Conservation (phyloP, 2,797 vertebrate species). For the Acropternis orthonyx region DNA sequence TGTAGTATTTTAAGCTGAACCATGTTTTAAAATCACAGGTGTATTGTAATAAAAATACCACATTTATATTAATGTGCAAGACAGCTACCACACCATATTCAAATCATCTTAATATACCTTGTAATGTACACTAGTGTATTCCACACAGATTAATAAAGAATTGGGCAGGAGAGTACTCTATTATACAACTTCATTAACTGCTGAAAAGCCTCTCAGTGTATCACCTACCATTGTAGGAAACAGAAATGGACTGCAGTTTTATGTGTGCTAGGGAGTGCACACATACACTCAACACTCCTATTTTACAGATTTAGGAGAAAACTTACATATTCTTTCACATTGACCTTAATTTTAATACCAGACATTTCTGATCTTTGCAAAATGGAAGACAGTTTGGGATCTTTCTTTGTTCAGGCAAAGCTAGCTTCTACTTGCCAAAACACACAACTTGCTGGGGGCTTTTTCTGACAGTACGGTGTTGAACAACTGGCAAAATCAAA, state of each 20-base stretch:
- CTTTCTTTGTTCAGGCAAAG: neutral
- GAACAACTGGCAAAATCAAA: neutral
- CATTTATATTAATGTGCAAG: neutral
- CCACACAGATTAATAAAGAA: neutral
- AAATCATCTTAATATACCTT: neutral
- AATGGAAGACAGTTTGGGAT: neutral
- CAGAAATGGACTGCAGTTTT: neutral
- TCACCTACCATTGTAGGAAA: neutral
- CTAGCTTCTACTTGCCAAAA: neutral
- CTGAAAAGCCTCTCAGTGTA: neutral
- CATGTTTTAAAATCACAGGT: neutral
- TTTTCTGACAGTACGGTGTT: neutral
- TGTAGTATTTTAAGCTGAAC: neutral
- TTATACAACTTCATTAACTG: neutral
- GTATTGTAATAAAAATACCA: neutral
- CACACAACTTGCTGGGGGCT: fast-evolving
- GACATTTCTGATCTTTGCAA: neutral
- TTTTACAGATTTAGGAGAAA: neutral
- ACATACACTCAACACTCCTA: neutral
- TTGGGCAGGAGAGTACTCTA: neutral
- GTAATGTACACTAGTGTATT: neutral
- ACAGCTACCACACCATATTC: neutral
- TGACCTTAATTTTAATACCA: neutral
- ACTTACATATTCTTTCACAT: neutral
- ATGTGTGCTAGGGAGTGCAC: fast-evolving